Evolutionary conservation across 2,888 invertebrate genomes (phyloP).

Genomic region (Luperina testacea): DNA sequence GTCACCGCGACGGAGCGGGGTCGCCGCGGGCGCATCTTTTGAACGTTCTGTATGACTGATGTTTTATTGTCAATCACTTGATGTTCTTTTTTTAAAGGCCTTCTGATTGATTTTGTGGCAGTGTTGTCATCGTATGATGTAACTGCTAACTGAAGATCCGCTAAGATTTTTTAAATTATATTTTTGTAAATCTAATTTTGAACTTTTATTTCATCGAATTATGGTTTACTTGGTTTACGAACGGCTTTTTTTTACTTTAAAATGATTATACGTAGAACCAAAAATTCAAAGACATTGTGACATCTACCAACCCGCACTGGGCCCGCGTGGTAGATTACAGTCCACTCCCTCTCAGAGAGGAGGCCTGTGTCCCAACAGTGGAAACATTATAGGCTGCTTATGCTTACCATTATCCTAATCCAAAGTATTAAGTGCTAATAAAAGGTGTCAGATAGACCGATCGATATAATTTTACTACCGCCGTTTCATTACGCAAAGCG

Average conservation of each 20-base stretch:
- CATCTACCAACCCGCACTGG: neutral
- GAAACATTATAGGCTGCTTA: neutral
- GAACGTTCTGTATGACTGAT: conserved; percentile 49
- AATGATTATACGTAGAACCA: neutral
- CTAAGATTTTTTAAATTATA: neutral
- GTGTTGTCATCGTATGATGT: neutral
- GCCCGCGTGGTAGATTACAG: neutral
- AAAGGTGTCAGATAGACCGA: conserved; percentile 16
- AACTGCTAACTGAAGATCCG: neutral
- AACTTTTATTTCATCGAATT: neutral
- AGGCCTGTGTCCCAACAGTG: neutral
- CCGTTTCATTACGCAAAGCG: conserved; percentile 19
- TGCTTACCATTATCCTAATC: neutral
- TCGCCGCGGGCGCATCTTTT: conserved; percentile 66
- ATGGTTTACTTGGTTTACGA: neutral
- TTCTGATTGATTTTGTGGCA: conserved; percentile 20
- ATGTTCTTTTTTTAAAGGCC: conserved; percentile 26
- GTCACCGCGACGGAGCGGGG: conserved; percentile 70
- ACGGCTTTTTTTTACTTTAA: neutral
- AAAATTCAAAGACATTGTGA: neutral
- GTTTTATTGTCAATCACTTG: conserved; percentile 41
- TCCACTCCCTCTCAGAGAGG: neutral
- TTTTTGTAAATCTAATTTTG: neutral
- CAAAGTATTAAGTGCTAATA: conserved; percentile 1
- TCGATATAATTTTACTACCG: conserved; percentile 10